Percentiles rank a stretch among this genome's conserved stretches.
These are phyloP conservation scores for Novumbra hubbsi DNA, from an alignment of 2,797 vertebrate species.

Conservation along the genomic window DNA sequence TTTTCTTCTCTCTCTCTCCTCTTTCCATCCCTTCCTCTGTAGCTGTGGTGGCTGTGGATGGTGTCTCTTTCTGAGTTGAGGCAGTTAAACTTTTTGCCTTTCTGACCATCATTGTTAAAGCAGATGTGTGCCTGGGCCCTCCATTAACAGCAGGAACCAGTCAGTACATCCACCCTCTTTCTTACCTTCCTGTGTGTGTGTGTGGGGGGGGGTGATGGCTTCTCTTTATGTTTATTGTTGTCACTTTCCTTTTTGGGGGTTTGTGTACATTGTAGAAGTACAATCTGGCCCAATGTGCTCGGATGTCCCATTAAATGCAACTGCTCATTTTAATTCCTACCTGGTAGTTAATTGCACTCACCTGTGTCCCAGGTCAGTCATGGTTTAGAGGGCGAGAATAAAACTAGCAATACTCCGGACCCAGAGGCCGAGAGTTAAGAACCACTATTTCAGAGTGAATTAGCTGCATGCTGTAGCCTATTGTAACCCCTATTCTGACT, in stretches of 20 bases:
- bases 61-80: neutral
- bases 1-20: neutral
- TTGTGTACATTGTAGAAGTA: neutral
- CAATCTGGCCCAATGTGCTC: neutral
- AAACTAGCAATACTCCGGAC: no score
- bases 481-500: neutral
- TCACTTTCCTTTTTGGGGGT: no score
- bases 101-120: slow-evolving; percentile 12
- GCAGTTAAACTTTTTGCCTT: neutral
- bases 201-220: neutral
- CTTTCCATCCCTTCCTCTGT: neutral
- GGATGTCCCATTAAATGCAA: neutral
- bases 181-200: neutral
- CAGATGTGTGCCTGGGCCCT: slow-evolving; percentile 14
- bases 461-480: neutral
- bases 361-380: neutral
- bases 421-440: no score
- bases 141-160: slow-evolving; percentile 14
- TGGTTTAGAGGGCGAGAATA: neutral
- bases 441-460: neutral
- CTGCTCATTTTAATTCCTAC: neutral
- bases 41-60: neutral
- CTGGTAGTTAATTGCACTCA: neutral
- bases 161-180: neutral
- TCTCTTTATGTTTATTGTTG: no score